Evolutionary conservation across 2,888 invertebrate species (phyloP).

Genomic region (Trissolcus brochymenae): DNA sequence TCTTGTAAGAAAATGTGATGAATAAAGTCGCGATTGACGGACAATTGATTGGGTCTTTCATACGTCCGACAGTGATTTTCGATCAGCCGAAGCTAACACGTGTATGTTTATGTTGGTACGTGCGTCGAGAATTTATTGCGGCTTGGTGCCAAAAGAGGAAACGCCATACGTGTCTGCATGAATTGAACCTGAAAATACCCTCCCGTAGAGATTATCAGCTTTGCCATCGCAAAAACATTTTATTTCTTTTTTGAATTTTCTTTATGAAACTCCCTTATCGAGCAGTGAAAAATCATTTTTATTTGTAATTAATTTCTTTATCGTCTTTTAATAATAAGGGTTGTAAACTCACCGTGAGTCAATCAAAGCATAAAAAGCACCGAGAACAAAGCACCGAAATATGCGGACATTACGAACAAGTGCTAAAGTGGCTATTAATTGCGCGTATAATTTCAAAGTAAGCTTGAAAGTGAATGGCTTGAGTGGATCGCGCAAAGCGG

Average conservation of each 20-base stretch:
- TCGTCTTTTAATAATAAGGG: not conserved
- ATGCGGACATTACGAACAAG: slow-evolving; percentile 3
- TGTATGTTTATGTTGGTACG: slow-evolving; percentile 53
- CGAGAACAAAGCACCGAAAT: slow-evolving; percentile 3
- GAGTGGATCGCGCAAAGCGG: slow-evolving; percentile 20
- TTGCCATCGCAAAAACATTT: not conserved
- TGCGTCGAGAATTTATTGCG: slow-evolving; percentile 61
- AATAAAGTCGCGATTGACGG: slow-evolving; percentile 27
- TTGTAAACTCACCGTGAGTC: not conserved
- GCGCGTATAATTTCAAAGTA: slow-evolving; percentile 26
- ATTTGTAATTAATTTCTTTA: not conserved
- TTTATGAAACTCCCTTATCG: not conserved
- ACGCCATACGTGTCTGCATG: slow-evolving; percentile 48
- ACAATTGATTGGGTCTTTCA: slow-evolving; percentile 33
- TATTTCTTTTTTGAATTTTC: not conserved
- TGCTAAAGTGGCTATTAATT: slow-evolving; percentile 36
- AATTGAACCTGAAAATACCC: no score
- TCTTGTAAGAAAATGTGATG: slow-evolving; percentile 26
- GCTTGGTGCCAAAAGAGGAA: slow-evolving; percentile 60
- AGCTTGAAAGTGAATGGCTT: slow-evolving; percentile 20
- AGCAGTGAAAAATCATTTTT: not conserved
- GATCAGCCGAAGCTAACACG: slow-evolving; percentile 37
- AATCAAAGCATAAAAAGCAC: no score
- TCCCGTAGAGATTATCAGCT: slow-evolving; percentile 37
- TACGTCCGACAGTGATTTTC: slow-evolving; percentile 44